Evolutionary conservation across 2,113 vertebrate genomes (phyloP), one percentile per base, ranked within the genome.

Genomic region (Solea senegalensis): DNA sequence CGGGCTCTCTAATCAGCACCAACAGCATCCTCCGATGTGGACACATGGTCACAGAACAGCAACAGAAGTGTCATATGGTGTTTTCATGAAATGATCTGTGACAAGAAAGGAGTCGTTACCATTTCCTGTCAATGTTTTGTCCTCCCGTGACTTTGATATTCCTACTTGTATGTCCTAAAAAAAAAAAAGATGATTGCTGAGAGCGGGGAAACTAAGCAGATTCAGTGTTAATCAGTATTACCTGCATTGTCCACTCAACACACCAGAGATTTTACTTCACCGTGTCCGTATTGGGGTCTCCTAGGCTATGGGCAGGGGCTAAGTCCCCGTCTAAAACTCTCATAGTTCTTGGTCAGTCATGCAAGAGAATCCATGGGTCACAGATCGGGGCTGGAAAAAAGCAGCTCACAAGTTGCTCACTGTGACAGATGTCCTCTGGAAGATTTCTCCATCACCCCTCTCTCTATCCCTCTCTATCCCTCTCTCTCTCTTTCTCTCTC

Each of bases 341-440:
- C 69, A 86, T 88, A 88, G 89, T 91, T 89, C 74, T 90, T 59
- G 72, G 15, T 69, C 78, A 88, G 74, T 88, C 82, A 90, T 88
- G 88, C 88, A 89, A 69, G 80, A 90, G 83, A 90, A 85, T 87
- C 72, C 15, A 13, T 54, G 82, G 85, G 85, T 90, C 88, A 86
- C 76, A 74, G 65, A 53, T 70, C 39, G 28, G 21, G 81, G 65
- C 84, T 81, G 80, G 76, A 84, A 88, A 85, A 86, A 78, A 83
- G 74, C 86, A 89, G 80, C 85, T 84, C 84, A 67, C 78, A 87
- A 89, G 83, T 90, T 82, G 84, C 71, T 69, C 85, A 71, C 77
- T 84, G 86, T 69, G 84, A 87, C 88, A 85, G 89, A 91, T 91
- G 87, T 91, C 87, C 87, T 63, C 66, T 58, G 76, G 73, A 86